These are phyloP conservation scores for Condylura cristata DNA, from an alignment of 2,113 vertebrate genomes.

Conservation along the genomic window DNA sequence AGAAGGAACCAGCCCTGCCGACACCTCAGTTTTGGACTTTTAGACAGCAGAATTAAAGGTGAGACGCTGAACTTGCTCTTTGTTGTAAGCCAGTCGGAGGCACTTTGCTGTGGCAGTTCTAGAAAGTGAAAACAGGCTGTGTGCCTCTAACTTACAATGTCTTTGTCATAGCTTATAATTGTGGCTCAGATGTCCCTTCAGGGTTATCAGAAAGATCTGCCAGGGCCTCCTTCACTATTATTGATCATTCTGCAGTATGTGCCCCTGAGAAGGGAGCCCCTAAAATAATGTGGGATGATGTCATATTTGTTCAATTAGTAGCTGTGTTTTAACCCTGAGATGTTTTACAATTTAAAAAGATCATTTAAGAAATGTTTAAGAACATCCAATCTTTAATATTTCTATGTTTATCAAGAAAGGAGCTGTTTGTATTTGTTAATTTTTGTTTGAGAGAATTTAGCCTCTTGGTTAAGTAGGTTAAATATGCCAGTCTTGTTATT, in stretches of 20 bases:
- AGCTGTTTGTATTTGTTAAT: neutral
- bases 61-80: neutral
- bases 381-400: neutral
- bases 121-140: neutral
- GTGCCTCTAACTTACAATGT: neutral
- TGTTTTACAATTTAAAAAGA: neutral
- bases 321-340: neutral
- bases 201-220: neutral
- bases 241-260: neutral
- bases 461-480: neutral
- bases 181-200: neutral
- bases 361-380: neutral
- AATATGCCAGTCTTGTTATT: conserved; percentile 15
- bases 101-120: neutral
- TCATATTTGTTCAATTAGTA: neutral
- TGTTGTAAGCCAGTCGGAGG: neutral
- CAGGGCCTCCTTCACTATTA: neutral
- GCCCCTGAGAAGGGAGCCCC: neutral
- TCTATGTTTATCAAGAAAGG: conserved; percentile 14
- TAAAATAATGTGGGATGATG: neutral
- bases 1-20: neutral
- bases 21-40: neutral
- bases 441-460: neutral
- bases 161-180: neutral
- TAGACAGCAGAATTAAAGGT: neutral